phyloP scores from a whole-genome alignment of 2,888 invertebrate genomes.

The Lasioglossum marginatum region DNA sequence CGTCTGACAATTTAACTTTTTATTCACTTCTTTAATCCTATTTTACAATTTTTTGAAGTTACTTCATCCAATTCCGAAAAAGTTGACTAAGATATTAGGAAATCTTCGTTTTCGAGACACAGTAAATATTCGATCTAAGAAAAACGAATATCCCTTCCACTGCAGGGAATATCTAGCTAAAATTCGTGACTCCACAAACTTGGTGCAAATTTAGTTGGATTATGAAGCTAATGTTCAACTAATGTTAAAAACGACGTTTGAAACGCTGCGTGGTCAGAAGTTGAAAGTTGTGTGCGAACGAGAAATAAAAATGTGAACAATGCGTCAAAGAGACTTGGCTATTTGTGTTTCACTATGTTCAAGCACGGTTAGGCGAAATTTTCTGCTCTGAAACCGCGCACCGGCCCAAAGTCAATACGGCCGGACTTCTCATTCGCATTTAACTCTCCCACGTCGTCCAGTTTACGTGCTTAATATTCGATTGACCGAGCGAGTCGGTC shows the following conservation, averaged over 20 bases:
- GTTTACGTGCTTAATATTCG: slow-evolving; percentile 57
- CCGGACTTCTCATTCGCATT: slow-evolving; percentile 51
- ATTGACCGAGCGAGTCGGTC: slow-evolving; percentile 23
- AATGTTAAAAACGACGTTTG: neutral
- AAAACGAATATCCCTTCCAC: no score
- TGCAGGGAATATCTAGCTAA: no score
- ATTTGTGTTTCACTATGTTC: slow-evolving; percentile 4
- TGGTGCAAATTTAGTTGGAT: no score
- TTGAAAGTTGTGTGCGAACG: neutral
- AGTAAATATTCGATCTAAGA: no score
- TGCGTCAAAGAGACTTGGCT: slow-evolving; percentile 29
- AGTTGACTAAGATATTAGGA: no score
- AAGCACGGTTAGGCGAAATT: slow-evolving; percentile 20
- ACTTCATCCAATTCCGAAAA: no score
- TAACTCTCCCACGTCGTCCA: slow-evolving; percentile 36
- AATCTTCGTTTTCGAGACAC: no score
- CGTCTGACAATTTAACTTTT: no score
- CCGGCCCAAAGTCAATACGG: slow-evolving; percentile 36
- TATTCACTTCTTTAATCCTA: no score
- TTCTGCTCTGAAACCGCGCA: slow-evolving; percentile 28
- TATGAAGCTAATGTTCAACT: neutral
- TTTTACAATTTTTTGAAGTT: no score
- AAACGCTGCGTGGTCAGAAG: neutral
- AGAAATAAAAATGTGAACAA: neutral
- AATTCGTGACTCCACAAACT: no score